phyloP scores from a whole-genome alignment of 2,113 vertebrate species.

The Aramus guarauna region DNA sequence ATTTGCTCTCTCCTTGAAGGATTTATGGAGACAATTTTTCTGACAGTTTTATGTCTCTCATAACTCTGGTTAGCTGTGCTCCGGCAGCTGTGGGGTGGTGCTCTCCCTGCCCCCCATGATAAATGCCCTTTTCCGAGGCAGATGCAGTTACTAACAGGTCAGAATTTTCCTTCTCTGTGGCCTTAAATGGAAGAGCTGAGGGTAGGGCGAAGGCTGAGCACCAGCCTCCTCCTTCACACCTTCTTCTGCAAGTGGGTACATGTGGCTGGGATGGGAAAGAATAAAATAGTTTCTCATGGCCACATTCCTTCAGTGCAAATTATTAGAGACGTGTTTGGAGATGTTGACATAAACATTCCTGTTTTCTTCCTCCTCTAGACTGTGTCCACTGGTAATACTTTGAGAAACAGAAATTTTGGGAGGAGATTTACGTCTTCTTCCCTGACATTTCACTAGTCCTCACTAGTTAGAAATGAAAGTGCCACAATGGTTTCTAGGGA shows the following conservation, averaged over 20 bases:
- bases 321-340: background rate
- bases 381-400: background rate
- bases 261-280: background rate
- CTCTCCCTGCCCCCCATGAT: background rate
- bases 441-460: background rate
- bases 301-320: background rate
- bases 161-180: background rate
- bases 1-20: constrained; percentile 29
- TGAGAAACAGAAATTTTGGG: background rate
- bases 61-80: background rate
- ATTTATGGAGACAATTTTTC: constrained; percentile 36
- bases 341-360: background rate
- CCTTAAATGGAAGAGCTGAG: background rate
- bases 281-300: background rate
- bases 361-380: background rate
- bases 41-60: constrained; percentile 9
- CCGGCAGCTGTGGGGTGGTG: background rate
- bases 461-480: background rate
- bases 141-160: background rate
- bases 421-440: background rate
- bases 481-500: background rate
- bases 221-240: background rate
- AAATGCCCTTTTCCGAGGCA: background rate
- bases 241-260: background rate
- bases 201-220: background rate